Percentiles rank a stretch among this genome's conserved stretches.
These are phyloP conservation scores for Thunnus maccoyii DNA, from an alignment of 2,113 vertebrate species.

Conservation along the genomic window DNA sequence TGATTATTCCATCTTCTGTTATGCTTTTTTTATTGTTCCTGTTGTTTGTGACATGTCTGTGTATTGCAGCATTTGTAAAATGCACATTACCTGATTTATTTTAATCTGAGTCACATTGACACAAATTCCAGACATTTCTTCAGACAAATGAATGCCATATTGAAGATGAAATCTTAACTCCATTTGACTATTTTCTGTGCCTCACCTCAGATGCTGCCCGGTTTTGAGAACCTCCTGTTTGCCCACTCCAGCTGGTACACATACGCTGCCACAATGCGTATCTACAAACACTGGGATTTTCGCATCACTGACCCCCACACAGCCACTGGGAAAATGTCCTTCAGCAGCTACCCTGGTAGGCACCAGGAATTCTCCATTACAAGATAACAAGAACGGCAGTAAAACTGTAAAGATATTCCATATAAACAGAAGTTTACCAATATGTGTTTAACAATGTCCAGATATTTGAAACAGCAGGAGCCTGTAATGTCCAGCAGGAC, in stretches of 20 bases:
- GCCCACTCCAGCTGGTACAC: conserved; percentile 97
- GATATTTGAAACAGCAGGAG: too few species aligned
- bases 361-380: neutral
- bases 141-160: neutral
- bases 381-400: neutral
- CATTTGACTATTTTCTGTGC: neutral
- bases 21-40: too few species aligned
- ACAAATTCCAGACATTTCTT: neutral
- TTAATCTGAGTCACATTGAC: neutral
- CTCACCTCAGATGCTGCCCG: conserved; percentile 89
- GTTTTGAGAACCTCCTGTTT: conserved; percentile 93
- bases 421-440: too few species aligned
- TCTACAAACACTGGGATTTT: conserved; percentile 97
- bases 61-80: too few species aligned
- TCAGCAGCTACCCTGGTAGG: conserved; percentile 94
- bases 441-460: too few species aligned
- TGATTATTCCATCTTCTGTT: neutral
- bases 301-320: conserved; percentile 84
- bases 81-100: neutral
- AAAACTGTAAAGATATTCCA: too few species aligned
- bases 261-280: conserved; percentile 91
- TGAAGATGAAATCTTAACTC: neutral
- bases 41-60: too few species aligned
- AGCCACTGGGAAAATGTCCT: conserved; percentile 88
- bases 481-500: too few species aligned